Evolutionary conservation across 2,888 invertebrate genomes (phyloP).

Genomic region (Monochamus alternatus): DNA sequence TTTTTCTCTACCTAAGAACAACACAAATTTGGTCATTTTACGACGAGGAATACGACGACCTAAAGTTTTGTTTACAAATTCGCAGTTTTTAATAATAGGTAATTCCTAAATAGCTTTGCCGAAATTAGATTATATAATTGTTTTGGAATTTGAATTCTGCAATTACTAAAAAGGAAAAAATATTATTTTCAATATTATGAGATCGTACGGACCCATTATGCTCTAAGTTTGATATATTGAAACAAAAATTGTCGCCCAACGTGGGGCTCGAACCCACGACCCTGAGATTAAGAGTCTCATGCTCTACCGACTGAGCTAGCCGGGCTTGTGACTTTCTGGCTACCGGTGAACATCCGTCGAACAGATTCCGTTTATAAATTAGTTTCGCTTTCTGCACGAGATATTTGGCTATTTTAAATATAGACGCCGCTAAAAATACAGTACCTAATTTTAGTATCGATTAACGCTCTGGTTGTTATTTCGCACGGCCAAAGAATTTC

Average conservation of each 20-base stretch:
- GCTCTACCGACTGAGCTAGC: slow-evolving; percentile 75
- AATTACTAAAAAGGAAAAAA: too few relatives aligned
- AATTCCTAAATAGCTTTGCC: too few relatives aligned
- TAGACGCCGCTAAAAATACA: neutral
- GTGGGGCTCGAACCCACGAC: slow-evolving; percentile 77
- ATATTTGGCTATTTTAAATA: neutral
- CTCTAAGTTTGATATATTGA: too few relatives aligned
- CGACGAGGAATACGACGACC: too few relatives aligned
- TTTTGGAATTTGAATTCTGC: too few relatives aligned
- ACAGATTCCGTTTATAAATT: neutral
- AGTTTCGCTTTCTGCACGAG: neutral
- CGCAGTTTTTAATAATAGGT: too few relatives aligned
- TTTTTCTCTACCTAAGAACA: too few relatives aligned
- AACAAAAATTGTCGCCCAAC: slow-evolving; percentile 42
- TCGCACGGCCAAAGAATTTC: neutral
- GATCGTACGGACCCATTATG: too few relatives aligned
- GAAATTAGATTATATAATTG: too few relatives aligned
- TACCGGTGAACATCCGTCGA: neutral
- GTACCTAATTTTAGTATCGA: neutral
- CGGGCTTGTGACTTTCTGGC: slow-evolving; percentile 39
- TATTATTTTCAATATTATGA: too few relatives aligned
- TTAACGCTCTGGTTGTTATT: neutral
- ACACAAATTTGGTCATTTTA: too few relatives aligned
- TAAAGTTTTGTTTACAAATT: too few relatives aligned
- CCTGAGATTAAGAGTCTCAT: slow-evolving; percentile 76